Conservation (phyloP, 2,888 invertebrate species). For the Nemotelus nigrinus region DNA sequence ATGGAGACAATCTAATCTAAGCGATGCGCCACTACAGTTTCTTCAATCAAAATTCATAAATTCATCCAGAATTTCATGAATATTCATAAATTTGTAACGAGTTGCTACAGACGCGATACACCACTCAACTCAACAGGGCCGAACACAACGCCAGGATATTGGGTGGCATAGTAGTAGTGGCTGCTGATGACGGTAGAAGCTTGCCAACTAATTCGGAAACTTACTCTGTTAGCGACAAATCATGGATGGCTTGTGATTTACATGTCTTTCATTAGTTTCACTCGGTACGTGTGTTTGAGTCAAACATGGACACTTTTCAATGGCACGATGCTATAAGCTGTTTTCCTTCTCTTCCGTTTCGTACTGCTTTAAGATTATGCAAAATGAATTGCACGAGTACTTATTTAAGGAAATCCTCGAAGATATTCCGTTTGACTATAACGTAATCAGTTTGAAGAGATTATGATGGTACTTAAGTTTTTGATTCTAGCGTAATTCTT, state of each 20-base stretch:
- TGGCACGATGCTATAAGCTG: conserved; percentile 21
- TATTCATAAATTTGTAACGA: conserved; percentile 28
- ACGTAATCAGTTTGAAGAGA: no score
- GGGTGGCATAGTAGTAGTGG: conserved; percentile 4
- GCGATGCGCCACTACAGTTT: conserved; percentile 28
- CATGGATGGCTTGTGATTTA: conserved; percentile 32
- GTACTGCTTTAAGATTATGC: conserved; percentile 18
- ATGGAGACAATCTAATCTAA: conserved; percentile 27
- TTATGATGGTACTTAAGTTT: no score
- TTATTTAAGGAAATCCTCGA: no score
- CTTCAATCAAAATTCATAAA: conserved; percentile 38
- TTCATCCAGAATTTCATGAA: conserved; percentile 30
- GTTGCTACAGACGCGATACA: conserved; percentile 21
- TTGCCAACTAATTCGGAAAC: conserved; percentile 25
- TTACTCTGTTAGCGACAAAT: conserved; percentile 27
- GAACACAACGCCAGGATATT: no score
- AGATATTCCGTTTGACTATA: no score
- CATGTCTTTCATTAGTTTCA: conserved; percentile 10
- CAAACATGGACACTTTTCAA: conserved; percentile 22
- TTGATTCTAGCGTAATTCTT: no score
- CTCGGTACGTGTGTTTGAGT: conserved; percentile 10
- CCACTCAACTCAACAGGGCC: no score
- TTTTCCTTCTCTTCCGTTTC: background rate
- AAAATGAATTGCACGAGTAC: background rate
- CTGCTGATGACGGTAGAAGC: conserved; percentile 8